A percentile compares a stretch with the other conserved stretches of the same genome.
phyloP scores from a whole-genome alignment of 2,113 vertebrate species.

The Archocentrus centrarchus region DNA sequence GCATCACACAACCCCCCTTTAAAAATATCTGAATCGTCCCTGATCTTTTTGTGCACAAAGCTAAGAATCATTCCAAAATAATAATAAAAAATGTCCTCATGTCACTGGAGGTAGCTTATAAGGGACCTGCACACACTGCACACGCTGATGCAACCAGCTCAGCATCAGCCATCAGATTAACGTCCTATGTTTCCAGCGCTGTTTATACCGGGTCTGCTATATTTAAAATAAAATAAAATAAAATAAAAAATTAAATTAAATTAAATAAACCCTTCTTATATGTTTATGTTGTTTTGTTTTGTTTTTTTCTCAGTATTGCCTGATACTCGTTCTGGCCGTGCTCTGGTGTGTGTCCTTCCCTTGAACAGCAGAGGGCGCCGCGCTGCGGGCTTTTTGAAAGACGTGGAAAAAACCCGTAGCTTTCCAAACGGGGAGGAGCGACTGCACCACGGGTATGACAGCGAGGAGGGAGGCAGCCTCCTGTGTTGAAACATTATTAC shows the following conservation, averaged over 20 bases:
- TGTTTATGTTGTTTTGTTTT: background rate
- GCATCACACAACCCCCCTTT: background rate
- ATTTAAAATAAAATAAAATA: too few relatives aligned
- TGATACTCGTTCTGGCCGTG: background rate
- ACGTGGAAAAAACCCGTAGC: slow-evolving; percentile 13
- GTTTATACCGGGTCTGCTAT: too few relatives aligned
- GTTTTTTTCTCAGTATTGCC: background rate
- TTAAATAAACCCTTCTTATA: too few relatives aligned
- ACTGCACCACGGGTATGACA: background rate
- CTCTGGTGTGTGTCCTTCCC: slow-evolving; percentile 10
- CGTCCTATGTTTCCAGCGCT: background rate
- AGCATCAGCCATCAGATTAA: background rate
- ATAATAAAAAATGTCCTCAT: background rate
- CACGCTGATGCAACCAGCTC: background rate
- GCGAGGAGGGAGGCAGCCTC: background rate
- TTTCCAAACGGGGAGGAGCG: slow-evolving; percentile 1
- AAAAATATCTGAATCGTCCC: background rate
- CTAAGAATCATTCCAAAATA: background rate
- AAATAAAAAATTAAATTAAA: too few relatives aligned
- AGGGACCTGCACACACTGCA: too few relatives aligned
- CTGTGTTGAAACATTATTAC: background rate
- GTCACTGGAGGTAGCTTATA: background rate
- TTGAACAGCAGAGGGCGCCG: background rate
- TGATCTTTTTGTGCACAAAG: background rate
- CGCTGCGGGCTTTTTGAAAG: slow-evolving; percentile 7